phyloP scores from a whole-genome alignment of 1,140 invertebrate genomes.

The Papilio helenus region DNA sequence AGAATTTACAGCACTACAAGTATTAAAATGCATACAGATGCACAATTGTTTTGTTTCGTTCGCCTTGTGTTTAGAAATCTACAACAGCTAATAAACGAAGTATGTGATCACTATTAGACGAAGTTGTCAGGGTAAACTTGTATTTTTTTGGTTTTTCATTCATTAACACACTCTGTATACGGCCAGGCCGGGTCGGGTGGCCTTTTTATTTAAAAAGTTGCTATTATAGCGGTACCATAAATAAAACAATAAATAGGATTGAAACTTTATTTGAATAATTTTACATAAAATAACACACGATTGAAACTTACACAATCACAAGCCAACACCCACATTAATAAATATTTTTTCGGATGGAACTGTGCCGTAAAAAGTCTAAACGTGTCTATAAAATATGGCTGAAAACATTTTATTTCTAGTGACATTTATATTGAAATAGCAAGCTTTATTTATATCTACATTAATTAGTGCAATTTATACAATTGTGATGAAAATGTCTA shows the following conservation, averaged over 20 bases:
- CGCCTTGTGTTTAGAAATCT: too few species aligned
- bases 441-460: neutral
- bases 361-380: slow-evolving; percentile 2
- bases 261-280: slow-evolving; percentile 49
- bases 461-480: neutral
- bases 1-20: neutral
- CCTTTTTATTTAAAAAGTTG: neutral
- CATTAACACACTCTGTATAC: too few species aligned
- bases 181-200: neutral
- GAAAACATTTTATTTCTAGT: neutral
- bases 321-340: slow-evolving; percentile 25
- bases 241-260: slow-evolving; percentile 41
- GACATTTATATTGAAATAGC: neutral
- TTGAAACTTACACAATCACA: slow-evolving; percentile 23
- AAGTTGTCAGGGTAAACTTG: neutral
- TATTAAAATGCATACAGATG: too few species aligned
- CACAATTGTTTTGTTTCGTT: too few species aligned
- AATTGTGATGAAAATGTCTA: neutral
- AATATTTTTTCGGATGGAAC: slow-evolving; percentile 26
- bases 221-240: neutral
- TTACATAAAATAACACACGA: slow-evolving; percentile 44
- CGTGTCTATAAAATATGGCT: neutral
- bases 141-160: neutral
- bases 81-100: neutral
- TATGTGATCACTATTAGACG: neutral